A percentile compares a stretch with the other conserved stretches of the same genome.
phyloP scores from a whole-genome alignment of 2,888 invertebrate genomes.

The Chirona hameri region DNA sequence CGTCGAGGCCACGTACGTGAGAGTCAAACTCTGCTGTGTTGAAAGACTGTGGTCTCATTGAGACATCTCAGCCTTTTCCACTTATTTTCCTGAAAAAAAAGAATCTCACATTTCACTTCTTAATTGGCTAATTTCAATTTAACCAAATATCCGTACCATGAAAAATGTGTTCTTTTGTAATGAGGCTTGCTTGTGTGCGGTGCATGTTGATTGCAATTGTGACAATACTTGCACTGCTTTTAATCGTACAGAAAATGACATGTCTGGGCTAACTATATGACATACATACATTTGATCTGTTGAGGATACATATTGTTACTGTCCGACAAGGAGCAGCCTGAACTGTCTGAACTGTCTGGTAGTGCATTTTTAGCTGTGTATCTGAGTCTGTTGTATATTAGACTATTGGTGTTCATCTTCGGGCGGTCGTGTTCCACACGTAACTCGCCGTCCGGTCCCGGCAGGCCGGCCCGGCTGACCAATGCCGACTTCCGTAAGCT shows the following conservation, averaged over 20 bases:
- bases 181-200: not conserved
- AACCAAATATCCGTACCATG: too few relatives aligned
- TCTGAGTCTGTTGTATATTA: not conserved
- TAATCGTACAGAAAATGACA: not conserved
- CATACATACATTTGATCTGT: not conserved
- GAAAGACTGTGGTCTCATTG: not conserved
- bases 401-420: not conserved
- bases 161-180: not conserved
- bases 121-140: too few relatives aligned
- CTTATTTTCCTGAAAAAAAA: too few relatives aligned
- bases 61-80: not conserved
- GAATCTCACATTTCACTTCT: too few relatives aligned
- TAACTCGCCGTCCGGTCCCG: not conserved
- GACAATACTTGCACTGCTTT: not conserved
- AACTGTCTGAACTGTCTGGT: too few relatives aligned
- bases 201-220: not conserved
- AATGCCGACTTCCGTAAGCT: conserved; percentile 97
- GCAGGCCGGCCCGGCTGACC: conserved; percentile 57
- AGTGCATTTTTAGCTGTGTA: not conserved
- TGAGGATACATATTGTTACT: not conserved
- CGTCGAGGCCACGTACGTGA: conserved; percentile 6
- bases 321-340: not conserved
- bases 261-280: not conserved
- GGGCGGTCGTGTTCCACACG: not conserved
- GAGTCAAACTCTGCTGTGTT: not conserved